Percentiles rank a stretch among this genome's conserved stretches.
These are phyloP conservation scores for Pontoporia blainvillei DNA, from an alignment of 2,113 vertebrate species.

Conservation along the genomic window DNA sequence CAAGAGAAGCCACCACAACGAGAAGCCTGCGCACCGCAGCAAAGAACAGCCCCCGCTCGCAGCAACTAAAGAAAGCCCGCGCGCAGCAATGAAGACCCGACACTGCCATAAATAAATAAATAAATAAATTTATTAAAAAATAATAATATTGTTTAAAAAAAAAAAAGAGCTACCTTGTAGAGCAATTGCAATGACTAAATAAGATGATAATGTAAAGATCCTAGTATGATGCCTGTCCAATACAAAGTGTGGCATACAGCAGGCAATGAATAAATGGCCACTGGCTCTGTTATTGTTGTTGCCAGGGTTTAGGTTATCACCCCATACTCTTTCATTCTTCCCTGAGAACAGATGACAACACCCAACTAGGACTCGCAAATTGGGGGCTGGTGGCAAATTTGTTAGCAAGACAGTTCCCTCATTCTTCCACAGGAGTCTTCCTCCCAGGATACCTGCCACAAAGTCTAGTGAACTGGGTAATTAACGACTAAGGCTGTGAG, in stretches of 20 bases:
- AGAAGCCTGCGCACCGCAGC: no score
- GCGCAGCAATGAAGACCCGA: no score
- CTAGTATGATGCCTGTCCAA: not conserved
- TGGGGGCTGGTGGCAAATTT: not conserved
- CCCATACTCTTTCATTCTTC: not conserved
- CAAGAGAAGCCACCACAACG: no score
- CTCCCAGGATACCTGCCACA: not conserved
- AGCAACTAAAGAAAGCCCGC: no score
- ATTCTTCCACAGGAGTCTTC: not conserved
- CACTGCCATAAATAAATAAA: no score
- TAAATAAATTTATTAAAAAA: no score
- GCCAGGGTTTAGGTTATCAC: not conserved
- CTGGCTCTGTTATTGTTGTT: not conserved
- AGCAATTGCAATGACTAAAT: not conserved
- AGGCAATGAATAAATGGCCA: not conserved
- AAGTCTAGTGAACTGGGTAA: slow-evolving; percentile 16
- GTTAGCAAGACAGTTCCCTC: not conserved
- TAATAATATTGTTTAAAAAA: no score
- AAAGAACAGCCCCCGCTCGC: no score
- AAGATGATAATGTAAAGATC: not conserved
- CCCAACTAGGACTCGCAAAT: not conserved
- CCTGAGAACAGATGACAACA: not conserved
- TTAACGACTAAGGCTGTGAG: slow-evolving; percentile 22
- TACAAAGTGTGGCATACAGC: not conserved
- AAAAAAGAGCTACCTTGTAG: not conserved